phyloP scores from a whole-genome alignment of 2,113 vertebrate genomes.

The Pitta sordida region DNA sequence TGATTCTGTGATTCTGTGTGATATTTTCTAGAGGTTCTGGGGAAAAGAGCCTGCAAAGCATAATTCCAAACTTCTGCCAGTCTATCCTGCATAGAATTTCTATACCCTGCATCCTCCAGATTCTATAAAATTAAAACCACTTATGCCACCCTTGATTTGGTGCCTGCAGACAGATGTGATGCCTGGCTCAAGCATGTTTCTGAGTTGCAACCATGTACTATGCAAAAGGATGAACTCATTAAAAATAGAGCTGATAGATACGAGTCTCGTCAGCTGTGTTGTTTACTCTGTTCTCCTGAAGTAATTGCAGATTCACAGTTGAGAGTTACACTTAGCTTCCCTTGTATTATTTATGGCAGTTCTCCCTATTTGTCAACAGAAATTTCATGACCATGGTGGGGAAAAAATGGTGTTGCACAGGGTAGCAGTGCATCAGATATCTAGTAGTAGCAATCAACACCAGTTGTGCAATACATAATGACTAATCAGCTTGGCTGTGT shows the following conservation, averaged over 20 bases:
- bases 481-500: neutral
- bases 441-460: neutral
- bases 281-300: neutral
- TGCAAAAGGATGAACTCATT: neutral
- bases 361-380: neutral
- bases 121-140: neutral
- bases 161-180: neutral
- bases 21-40: neutral
- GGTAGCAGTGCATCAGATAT: neutral
- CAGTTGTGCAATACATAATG: neutral
- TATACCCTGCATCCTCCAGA: neutral
- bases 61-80: neutral
- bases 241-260: neutral
- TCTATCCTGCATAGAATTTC: neutral
- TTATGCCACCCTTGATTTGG: neutral
- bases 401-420: neutral
- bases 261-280: neutral
- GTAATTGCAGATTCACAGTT: neutral
- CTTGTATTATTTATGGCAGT: neutral
- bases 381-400: neutral
- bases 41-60: neutral
- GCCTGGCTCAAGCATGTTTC: neutral
- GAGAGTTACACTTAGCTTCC: neutral
- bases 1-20: no score
- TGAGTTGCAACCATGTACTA: neutral